phyloP scores from a whole-genome alignment of 2,888 invertebrate species.

The Aromia moschata region DNA sequence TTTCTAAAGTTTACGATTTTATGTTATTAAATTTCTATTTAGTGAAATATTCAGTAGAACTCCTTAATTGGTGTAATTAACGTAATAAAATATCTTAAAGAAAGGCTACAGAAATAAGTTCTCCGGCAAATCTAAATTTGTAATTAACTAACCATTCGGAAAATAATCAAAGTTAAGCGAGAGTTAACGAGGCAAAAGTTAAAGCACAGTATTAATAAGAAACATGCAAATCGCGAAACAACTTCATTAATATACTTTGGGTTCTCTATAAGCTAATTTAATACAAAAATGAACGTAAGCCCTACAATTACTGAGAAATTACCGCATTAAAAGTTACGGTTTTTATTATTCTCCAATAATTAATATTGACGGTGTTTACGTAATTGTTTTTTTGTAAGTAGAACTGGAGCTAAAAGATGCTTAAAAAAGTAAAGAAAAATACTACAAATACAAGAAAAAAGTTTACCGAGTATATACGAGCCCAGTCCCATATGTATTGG shows the following conservation, averaged over 20 bases:
- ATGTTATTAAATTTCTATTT: constrained; percentile 57
- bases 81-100: constrained; percentile 58
- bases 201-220: constrained; percentile 54
- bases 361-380: too few species aligned
- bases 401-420: too few species aligned
- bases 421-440: too few species aligned
- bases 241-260: constrained; percentile 61
- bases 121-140: constrained; percentile 54
- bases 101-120: constrained; percentile 46
- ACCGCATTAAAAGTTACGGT: constrained; percentile 35
- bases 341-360: too few species aligned
- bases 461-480: too few species aligned
- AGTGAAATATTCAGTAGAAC: constrained; percentile 48
- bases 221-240: constrained; percentile 61
- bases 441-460: too few species aligned
- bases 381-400: too few species aligned
- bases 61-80: constrained; percentile 55
- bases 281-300: constrained; percentile 34
- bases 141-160: constrained; percentile 62
- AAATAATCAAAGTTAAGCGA: constrained; percentile 61
- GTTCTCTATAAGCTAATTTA: constrained; percentile 51
- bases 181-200: constrained; percentile 60
- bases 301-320: constrained; percentile 31
- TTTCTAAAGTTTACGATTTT: constrained; percentile 52
- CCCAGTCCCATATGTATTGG: too few species aligned